Base-by-base conservation (phyloP, 2,113 vertebrate species). In the Spea multiplicata region DNA sequence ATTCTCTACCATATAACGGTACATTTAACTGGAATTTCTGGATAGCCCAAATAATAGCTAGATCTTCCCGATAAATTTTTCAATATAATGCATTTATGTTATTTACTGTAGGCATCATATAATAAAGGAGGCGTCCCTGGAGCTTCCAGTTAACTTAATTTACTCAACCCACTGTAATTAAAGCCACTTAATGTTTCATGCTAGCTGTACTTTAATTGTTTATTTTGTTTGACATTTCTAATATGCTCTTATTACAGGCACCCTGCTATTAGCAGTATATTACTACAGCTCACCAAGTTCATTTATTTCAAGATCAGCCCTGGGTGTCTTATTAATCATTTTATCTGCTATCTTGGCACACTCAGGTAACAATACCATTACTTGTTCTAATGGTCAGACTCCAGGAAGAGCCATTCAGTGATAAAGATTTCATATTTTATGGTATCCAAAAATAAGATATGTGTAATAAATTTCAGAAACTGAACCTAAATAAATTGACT, bases 321-420 rank as follows among this genome's bases (percentile, higher is more conserved):
- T 96, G 0, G 95, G 95, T 3, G 68, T 90, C 61, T 83, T 95
- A 16, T 92, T 96, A 13, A 81, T 95, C 70, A 8, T 95, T 3
- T 64, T 89, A 0, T 84, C 95, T 0, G 75, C 86, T 8, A 86
- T 95, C 1, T 59, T 95, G 84, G 91, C 88, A 0, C 94, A 95
- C 6, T 73, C 92, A 90, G 95, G 95, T 96, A 84, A 82, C 87
- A 4, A 0, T 1, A 6, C 0, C 13, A 5, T 66, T 44, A 14
- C 3, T 0, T 72, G 44, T 46, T 13, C 1, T 45, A 53, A 17
- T 71, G 50, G 4, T 62, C 8, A 59, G 6, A 14, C 17, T 62
- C 17, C 14, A n/a, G 59, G 14, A 44, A 9, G 8, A 4, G 8
- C 30, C 4, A 66, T 5, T 30, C 16, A 14, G 5, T 64, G 8